A percentile compares a stretch with the other conserved stretches of the same genome.
Evolutionary conservation across 2,797 vertebrate genomes (phyloP).

Genomic region (Garrulus glandarius): DNA sequence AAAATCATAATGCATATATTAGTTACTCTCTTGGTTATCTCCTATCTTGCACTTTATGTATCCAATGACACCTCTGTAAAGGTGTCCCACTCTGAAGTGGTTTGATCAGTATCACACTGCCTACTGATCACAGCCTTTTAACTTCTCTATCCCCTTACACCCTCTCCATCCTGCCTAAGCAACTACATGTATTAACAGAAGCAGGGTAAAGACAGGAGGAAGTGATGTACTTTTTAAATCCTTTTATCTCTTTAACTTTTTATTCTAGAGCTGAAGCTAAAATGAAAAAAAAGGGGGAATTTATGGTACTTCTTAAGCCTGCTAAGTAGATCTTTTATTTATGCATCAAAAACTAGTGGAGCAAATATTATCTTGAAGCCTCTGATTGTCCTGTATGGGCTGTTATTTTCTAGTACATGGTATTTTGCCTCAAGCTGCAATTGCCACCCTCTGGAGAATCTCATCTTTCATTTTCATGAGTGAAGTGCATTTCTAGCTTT

Average conservation of each 20-base stretch:
- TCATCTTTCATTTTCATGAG: neutral
- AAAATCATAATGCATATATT: neutral
- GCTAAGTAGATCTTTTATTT: neutral
- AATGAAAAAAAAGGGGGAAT: neutral
- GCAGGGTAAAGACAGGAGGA: neutral
- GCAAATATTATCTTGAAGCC: neutral
- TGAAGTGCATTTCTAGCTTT: neutral
- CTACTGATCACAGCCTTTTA: neutral
- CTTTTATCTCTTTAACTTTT: neutral
- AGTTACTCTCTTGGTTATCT: neutral
- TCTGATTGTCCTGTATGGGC: neutral
- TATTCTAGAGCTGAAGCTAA: neutral
- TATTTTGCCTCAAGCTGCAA: neutral
- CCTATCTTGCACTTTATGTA: neutral
- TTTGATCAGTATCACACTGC: neutral
- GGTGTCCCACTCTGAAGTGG: neutral
- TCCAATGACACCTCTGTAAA: neutral
- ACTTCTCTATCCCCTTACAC: neutral
- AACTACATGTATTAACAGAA: neutral
- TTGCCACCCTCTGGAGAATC: neutral
- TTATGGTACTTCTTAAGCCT: neutral
- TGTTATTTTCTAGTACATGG: neutral
- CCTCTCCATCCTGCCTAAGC: neutral
- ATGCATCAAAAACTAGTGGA: neutral
- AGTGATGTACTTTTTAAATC: rapidly evolving